These are phyloP conservation scores for Plutella xylostella DNA, from an alignment of 2,888 invertebrate genomes.

Conservation along the genomic window DNA sequence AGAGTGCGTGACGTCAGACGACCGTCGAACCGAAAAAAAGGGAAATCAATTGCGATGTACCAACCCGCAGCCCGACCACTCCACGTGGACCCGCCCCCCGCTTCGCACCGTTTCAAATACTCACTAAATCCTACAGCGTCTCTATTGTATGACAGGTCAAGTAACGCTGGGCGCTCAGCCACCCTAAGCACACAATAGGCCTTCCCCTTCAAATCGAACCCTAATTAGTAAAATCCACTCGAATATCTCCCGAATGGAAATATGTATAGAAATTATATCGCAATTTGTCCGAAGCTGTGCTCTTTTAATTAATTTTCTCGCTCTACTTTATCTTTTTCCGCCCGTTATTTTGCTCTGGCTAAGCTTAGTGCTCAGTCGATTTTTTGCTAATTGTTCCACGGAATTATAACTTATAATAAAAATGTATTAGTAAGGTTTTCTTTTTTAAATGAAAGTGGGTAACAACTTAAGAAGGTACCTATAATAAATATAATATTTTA, in stretches of 20 bases:
- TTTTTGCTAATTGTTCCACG: no score
- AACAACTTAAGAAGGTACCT: no score
- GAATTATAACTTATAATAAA: no score
- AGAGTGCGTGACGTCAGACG: slow-evolving; percentile 38
- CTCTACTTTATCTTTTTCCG: no score
- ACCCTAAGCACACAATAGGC: slow-evolving; percentile 44
- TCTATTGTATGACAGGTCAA: slow-evolving; percentile 26
- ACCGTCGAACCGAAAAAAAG: slow-evolving; percentile 53
- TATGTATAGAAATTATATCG: background rate
- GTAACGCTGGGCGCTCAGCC: slow-evolving; percentile 26
- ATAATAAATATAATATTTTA: no score
- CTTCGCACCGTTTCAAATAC: slow-evolving; percentile 6
- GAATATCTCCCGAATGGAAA: slow-evolving; percentile 5
- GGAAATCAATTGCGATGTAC: slow-evolving; percentile 65
- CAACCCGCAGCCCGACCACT: slow-evolving; percentile 34
- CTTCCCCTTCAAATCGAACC: slow-evolving; percentile 45
- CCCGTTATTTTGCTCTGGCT: no score
- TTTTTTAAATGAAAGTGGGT: no score
- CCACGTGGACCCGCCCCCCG: slow-evolving; percentile 26
- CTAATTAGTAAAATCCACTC: slow-evolving; percentile 39
- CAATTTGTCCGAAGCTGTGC: background rate
- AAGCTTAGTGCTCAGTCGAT: no score
- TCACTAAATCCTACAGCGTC: no score
- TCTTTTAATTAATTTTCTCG: background rate
- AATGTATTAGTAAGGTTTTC: no score